Evolutionary conservation across 1,140 invertebrate genomes (phyloP), one percentile per base, ranked within the genome.

Genomic region (Zeugodacus cucurbitae): DNA sequence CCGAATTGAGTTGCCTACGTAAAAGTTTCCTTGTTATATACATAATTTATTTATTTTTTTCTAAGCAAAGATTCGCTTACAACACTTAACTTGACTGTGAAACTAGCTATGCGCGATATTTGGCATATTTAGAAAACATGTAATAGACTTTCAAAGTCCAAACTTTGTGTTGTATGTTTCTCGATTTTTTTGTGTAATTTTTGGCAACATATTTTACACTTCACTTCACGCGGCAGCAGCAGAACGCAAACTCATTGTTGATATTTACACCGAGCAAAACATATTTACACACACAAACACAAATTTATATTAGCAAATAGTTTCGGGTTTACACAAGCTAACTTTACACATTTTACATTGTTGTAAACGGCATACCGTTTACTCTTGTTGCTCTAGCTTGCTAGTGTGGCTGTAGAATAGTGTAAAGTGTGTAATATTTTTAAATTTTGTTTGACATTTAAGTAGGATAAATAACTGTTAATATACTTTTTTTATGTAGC

Each of bases 121-220:
- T n/a, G n/a, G 74, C 74, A 48, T 82, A 41, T 82, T 82, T 82
- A 82, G 74, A n/a, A 82, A 82, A 82, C 41, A 82, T 48, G 41
- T 48, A 82, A 82, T 34, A 82, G 37, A 82, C 74, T 82, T 29
- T 82, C n/a, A 82, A 48, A 82, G 41, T 82, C 22, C 37, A n/a
- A n/a, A 82, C 74, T 82, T 78, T 48, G 41, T 48, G 41, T 37
- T 41, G 70, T 26, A 29, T 74, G 22, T 44, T 82, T 41, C 41
- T 29, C 44, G 41, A 0, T 74, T 37, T 37, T 74, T 64, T 41
- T 48, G 3, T 48, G 14, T 54, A n/a, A 54, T 54, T 54, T 48
- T n/a, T 48, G 74, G 74, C 44, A 41, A 48, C 74, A 82, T 82
- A 82, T 82, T 82, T 82, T 48, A 26, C 41, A 48, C 41, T 82